Base-by-base conservation (phyloP, 53 echinoderm and acorn worm species). In the Temnopleurus reevesii region DNA sequence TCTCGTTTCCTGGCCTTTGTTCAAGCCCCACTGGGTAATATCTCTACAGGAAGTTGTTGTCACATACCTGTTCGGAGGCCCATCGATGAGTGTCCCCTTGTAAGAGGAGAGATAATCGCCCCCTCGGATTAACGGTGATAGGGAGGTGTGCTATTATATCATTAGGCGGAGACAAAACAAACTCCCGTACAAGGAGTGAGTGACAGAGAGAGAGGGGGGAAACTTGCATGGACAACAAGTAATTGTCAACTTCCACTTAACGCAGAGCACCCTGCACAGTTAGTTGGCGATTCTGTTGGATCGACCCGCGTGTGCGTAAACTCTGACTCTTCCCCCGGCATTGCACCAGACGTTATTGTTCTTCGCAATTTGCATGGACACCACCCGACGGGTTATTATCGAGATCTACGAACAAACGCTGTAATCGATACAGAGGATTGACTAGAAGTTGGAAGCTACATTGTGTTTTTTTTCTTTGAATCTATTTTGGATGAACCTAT, bases 161-260 rank as follows among this genome's bases (percentile, higher is more conserved):
- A 41, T 21, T 71, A 38, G 71, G n/a, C 71, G 21, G 71, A n/a
- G 38, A 71, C 71, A 71, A 41, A 71, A 41, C 41, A 38, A 71
- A 71, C 41, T 71, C 15, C n/a, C 41, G 49, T 18, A 80, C 12
- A 77, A 28, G 47, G 80, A 49, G 17, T 28, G 27, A 46, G 19
- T 4, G 24, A 77, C 4, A 49, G 80, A 47, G 29, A 51, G 51
- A 80, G 80, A 25, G 27, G 29, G 47, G 51, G 28, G 80, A 47
- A 80, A 80, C 80, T 51, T 17, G 35, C 55, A 55, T 71, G 83
- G 54, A 83, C 83, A 83, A 83, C 38, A 19, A 17, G 45, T 85
- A 85, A 85, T 85, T 85, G 85, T 60, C 58, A 57, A 43, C 85
- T 85, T 85, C 85, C 85, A 59, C 31, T 8, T n/a, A 36, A 17